Conservation (phyloP, 2,113 vertebrate genomes). For the Rhinolophus ferrumequinum region DNA sequence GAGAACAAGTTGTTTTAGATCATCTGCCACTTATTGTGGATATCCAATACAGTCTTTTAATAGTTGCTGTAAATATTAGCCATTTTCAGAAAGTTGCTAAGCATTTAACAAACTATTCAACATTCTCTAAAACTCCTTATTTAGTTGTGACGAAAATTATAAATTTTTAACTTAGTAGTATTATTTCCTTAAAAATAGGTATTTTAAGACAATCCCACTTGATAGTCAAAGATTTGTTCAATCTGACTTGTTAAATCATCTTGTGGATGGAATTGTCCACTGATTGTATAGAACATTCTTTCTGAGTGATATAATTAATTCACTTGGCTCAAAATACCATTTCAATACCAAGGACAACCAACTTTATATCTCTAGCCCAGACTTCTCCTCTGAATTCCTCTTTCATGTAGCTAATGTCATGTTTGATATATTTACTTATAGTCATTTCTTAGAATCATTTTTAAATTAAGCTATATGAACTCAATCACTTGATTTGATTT, state of each 20-base stretch:
- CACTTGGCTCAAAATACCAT: neutral
- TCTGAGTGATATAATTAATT: neutral
- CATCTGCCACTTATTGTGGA: neutral
- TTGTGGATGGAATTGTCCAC: neutral
- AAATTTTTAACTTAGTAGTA: neutral
- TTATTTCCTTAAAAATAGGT: neutral
- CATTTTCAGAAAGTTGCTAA: neutral
- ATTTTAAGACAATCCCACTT: neutral
- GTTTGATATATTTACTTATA: neutral
- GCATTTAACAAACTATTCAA: neutral
- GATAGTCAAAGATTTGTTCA: neutral
- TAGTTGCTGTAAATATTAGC: neutral
- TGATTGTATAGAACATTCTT: neutral
- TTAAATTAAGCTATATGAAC: neutral
- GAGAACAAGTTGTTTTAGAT: neutral
- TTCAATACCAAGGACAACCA: neutral
- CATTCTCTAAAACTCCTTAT: neutral
- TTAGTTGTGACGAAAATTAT: neutral
- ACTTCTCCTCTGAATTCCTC: neutral
- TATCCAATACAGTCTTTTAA: neutral
- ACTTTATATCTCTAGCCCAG: neutral
- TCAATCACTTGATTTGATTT: neutral
- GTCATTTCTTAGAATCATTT: neutral
- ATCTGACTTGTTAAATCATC: neutral
- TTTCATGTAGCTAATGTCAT: neutral